These are phyloP conservation scores for Pampus argenteus DNA, from an alignment of 2,797 vertebrate species.

Conservation along the genomic window DNA sequence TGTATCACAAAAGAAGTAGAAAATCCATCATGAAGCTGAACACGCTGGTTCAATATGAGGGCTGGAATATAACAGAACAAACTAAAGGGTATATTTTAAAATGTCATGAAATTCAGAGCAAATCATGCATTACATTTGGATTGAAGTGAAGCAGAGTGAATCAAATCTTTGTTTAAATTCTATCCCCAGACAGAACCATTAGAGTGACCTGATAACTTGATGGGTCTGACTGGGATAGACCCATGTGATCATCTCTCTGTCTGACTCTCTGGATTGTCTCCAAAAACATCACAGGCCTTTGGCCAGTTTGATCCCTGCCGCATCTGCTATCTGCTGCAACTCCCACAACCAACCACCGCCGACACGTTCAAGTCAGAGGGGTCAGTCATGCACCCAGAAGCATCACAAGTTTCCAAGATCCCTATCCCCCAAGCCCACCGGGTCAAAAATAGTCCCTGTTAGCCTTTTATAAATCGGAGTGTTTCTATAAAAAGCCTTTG, in stretches of 20 bases:
- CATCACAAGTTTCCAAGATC: conserved; percentile 85
- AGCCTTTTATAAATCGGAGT: conserved; percentile 92
- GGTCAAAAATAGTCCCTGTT: conserved; percentile 88
- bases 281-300: conserved; percentile 72
- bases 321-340: conserved; percentile 75
- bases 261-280: conserved; percentile 66
- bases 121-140: conserved; percentile 11
- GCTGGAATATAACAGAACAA: not conserved
- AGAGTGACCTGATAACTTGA: conserved; percentile 53
- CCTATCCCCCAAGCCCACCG: conserved; percentile 61
- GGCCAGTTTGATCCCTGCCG: conserved; percentile 60
- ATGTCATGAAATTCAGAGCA: not conserved
- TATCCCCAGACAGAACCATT: conserved; percentile 35
- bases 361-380: conserved; percentile 80
- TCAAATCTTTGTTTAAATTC: conserved; percentile 35
- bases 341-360: conserved; percentile 63
- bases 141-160: conserved; percentile 12
- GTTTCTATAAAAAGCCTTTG: conserved; percentile 91
- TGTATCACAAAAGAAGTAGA: not conserved
- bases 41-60: not conserved
- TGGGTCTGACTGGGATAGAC: conserved; percentile 60
- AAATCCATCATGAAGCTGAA: not conserved
- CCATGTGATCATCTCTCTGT: conserved; percentile 60
- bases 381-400: conserved; percentile 82
- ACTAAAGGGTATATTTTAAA: not conserved